Conservation (phyloP, 2,797 vertebrate species). For the Enoplosus armatus region DNA sequence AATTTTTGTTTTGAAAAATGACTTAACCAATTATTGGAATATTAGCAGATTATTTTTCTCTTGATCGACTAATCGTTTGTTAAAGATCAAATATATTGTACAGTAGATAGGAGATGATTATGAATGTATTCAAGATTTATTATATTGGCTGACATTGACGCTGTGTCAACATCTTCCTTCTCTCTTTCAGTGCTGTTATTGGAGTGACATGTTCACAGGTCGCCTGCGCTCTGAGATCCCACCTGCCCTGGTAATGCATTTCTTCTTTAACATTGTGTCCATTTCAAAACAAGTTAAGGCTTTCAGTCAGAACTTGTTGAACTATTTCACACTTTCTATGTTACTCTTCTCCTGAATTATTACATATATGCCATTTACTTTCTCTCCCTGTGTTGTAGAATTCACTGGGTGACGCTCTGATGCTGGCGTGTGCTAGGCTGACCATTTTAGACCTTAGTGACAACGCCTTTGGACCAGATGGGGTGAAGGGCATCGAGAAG, state of each 20-base stretch:
- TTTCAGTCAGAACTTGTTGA: neutral
- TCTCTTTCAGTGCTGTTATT: constrained; percentile 91
- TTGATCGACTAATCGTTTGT: neutral
- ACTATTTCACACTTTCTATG: neutral
- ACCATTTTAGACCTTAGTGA: constrained; percentile 96
- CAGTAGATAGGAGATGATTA: neutral
- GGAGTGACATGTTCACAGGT: constrained; percentile 99
- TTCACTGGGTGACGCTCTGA: constrained; percentile 92
- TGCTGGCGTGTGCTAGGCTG: constrained; percentile 91
- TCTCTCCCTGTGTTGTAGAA: constrained; percentile 79
- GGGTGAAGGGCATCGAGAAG: constrained; percentile 93
- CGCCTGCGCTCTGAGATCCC: constrained; percentile 97
- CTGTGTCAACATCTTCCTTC: constrained; percentile 3
- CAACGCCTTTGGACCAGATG: constrained; percentile 98
- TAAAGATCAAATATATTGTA: neutral
- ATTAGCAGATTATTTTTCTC: neutral
- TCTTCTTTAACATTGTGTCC: neutral
- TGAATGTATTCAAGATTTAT: neutral
- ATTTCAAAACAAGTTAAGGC: neutral
- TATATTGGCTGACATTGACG: neutral
- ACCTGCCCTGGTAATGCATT: constrained; percentile 89
- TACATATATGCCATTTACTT: neutral
- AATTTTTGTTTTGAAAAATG: neutral
- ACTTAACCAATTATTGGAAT: neutral
- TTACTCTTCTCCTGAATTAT: neutral